A percentile compares a stretch with the other conserved stretches of the same genome.
Conservation (phyloP, 2,113 vertebrate genomes). For the Entomyzon cyanotis region DNA sequence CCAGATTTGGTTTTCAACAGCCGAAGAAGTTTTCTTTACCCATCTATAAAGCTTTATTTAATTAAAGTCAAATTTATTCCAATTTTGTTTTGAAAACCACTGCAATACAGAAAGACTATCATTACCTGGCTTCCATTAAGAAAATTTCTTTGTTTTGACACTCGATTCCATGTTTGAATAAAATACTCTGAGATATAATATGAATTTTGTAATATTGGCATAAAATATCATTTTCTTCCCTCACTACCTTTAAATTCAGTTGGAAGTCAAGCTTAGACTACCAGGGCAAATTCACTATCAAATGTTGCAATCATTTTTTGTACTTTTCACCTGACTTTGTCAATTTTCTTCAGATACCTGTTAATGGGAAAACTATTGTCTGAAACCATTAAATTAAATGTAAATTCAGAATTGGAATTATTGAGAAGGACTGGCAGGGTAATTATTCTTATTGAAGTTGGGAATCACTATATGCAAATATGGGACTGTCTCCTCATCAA, state of each 20-base stretch:
- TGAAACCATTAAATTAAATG: not conserved
- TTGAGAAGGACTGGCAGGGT: not conserved
- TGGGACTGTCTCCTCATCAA: not conserved
- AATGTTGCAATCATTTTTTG: not conserved
- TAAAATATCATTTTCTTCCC: not conserved
- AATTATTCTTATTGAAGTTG: not conserved
- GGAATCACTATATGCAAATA: not conserved
- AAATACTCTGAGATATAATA: not conserved
- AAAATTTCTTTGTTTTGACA: not conserved
- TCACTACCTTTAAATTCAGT: not conserved
- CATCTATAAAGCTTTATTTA: not conserved
- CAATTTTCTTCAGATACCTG: not conserved
- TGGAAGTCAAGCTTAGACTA: not conserved
- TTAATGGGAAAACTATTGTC: not conserved
- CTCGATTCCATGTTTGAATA: not conserved
- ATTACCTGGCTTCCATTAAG: not conserved
- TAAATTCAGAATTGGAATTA: not conserved
- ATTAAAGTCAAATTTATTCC: not conserved
- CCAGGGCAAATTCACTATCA: not conserved
- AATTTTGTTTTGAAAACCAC: not conserved
- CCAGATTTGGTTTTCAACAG: not conserved
- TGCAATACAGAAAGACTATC: not conserved
- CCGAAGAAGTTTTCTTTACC: not conserved
- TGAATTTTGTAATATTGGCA: not conserved
- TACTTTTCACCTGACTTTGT: not conserved